Base-by-base conservation (phyloP, 2,797 vertebrate genomes). In the Prunella strophiata region DNA sequence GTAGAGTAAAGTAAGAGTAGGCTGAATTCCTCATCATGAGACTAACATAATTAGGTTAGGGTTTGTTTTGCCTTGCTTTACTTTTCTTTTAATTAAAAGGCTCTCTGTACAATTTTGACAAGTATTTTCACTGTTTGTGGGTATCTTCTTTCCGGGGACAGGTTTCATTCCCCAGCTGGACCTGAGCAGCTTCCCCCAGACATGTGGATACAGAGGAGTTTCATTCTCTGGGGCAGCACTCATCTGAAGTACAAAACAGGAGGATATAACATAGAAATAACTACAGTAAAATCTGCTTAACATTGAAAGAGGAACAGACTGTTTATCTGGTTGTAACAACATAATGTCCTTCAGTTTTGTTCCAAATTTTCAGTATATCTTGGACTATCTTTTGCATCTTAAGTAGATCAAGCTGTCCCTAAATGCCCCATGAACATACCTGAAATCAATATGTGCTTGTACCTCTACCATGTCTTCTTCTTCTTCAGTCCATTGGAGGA, bases 301-400 rank as follows among this genome's bases (percentile, higher is more conserved):
- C 82, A 91, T 76, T 83, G 67, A 77, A 83, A 72, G 50, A 82
- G 47, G 42, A 89, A 50, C 48, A 74, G 82, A 59, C 42, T 68
- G 57, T 83, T 83, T 88, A 67, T 77, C 61, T 77, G 68, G 19
- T 72, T 85, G 38, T 52, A 92, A 57, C 50, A 75, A 63, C n/a
- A 67, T 10, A 32, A 67, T 30, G 42, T 80, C 82, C 61, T 83
- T 77, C 5, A 0, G 21, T 78, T 83, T 82, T 57, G 19, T 61
- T 88, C 61, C 72, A 88, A 19, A 93, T 74, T 80, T 80, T 93
- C 57, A 27, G 34, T 52, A 67, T 91, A 5, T 77, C 63, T 95
- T 83, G 65, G 65, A 76, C 68, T 74, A 23, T 36, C 57, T 91
- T 92, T 61, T 71, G 15, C 82, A 88, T 74, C 47, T 77, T 74